phyloP scores from a whole-genome alignment of 1,140 invertebrate species.

The Hylyphantes graminicola region DNA sequence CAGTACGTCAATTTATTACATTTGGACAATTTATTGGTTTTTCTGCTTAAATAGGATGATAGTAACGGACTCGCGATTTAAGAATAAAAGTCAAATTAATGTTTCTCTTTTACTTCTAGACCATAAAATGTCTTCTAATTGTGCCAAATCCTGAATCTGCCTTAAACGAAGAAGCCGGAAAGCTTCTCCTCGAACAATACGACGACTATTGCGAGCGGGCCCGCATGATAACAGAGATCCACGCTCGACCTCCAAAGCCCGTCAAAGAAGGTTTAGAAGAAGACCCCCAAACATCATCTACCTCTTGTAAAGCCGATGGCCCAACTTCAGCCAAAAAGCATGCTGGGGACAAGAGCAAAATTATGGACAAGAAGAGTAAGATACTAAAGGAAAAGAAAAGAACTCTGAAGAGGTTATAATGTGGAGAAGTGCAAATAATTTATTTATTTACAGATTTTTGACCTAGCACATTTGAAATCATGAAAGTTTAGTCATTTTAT shows the following conservation, averaged over 20 bases:
- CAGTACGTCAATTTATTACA: too few relatives aligned
- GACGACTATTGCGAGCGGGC: constrained; percentile 90
- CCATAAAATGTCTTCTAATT: constrained; percentile 91
- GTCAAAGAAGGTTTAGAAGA: constrained; percentile 63
- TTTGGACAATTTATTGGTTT: too few relatives aligned
- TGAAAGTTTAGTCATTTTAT: constrained; percentile 34
- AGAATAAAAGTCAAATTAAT: too few relatives aligned
- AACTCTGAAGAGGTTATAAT: constrained; percentile 88
- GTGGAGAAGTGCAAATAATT: neutral
- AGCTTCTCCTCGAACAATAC: constrained; percentile 88
- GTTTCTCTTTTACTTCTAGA: constrained; percentile 72
- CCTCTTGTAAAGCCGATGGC: constrained; percentile 72
- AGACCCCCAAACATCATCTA: constrained; percentile 64
- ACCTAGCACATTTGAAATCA: constrained; percentile 45
- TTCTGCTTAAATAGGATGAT: too few relatives aligned
- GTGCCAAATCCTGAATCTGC: constrained; percentile 95
- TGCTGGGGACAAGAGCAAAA: constrained; percentile 80
- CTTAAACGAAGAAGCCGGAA: constrained; percentile 93
- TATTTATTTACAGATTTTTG: constrained; percentile 21
- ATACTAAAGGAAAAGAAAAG: constrained; percentile 86
- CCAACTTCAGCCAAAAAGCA: constrained; percentile 83
- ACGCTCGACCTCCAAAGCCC: constrained; percentile 76
- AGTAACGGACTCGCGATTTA: too few relatives aligned
- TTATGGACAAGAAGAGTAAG: constrained; percentile 77
- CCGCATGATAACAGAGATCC: constrained; percentile 94